Evolutionary conservation across 2,888 invertebrate species (phyloP).

Genomic region (Agrochola litura): DNA sequence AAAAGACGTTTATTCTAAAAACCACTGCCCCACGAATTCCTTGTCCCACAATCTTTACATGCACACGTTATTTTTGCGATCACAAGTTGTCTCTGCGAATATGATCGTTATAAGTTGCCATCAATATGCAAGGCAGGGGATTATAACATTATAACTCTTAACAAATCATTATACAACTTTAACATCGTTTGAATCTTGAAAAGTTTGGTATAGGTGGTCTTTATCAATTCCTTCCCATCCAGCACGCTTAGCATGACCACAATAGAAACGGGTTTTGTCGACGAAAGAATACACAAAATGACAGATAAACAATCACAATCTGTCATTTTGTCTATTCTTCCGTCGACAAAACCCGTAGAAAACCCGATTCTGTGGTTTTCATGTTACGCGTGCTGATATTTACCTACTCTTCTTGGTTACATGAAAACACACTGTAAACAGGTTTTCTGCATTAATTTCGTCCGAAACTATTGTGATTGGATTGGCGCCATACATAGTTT

Average conservation of each 20-base stretch:
- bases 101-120: constrained; percentile 39
- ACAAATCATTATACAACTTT: constrained; percentile 46
- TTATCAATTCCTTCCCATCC: background rate
- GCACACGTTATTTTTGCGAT: constrained; percentile 57
- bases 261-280: too few relatives aligned
- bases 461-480: background rate
- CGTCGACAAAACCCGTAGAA: too few relatives aligned
- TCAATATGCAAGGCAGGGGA: constrained; percentile 50
- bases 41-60: constrained; percentile 37
- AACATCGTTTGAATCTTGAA: constrained; percentile 25
- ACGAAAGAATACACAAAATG: too few relatives aligned
- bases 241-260: too few relatives aligned
- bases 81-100: constrained; percentile 42
- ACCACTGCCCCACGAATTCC: background rate
- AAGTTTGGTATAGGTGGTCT: constrained; percentile 47
- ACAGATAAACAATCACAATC: too few relatives aligned
- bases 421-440: background rate
- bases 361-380: too few relatives aligned
- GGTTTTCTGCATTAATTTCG: background rate
- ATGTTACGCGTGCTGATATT: too few relatives aligned
- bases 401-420: too few relatives aligned
- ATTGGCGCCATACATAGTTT: background rate
- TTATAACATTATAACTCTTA: constrained; percentile 50
- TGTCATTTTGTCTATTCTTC: too few relatives aligned
- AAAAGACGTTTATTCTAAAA: background rate